A percentile compares a stretch with the other conserved stretches of the same genome.
Conservation (phyloP, 2,888 invertebrate genomes). For the Tetragonula carbonaria region DNA sequence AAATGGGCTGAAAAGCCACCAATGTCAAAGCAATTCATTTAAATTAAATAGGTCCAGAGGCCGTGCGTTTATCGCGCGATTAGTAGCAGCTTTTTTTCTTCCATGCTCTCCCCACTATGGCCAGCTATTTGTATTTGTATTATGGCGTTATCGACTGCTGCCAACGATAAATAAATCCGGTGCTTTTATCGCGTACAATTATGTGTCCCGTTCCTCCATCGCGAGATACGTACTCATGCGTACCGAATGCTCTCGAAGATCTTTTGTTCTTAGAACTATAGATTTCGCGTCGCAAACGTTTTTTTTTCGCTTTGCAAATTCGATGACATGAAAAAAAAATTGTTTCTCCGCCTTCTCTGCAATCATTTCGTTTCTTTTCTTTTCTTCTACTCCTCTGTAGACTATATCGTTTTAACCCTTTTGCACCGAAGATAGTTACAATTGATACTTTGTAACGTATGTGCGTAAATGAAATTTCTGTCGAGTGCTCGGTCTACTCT, state of each 20-base stretch:
- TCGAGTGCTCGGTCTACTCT: too few relatives aligned
- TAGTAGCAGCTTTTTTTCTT: slow-evolving; percentile 57
- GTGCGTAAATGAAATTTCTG: too few relatives aligned
- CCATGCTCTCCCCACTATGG: slow-evolving; percentile 2
- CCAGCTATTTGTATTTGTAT: slow-evolving; percentile 67
- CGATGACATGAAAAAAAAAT: neutral
- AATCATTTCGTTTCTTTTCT: neutral
- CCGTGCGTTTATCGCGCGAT: slow-evolving; percentile 72
- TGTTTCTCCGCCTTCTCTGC: neutral
- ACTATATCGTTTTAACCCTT: neutral
- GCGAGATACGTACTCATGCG: slow-evolving; percentile 41
- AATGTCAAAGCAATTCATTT: slow-evolving; percentile 77
- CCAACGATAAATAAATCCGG: slow-evolving; percentile 71
- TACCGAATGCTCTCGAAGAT: slow-evolving; percentile 45
- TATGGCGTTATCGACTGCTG: slow-evolving; percentile 66
- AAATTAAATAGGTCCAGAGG: slow-evolving; percentile 77
- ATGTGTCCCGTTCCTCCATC: slow-evolving; percentile 46
- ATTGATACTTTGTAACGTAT: too few relatives aligned
- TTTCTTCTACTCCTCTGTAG: too few relatives aligned
- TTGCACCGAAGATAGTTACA: too few relatives aligned
- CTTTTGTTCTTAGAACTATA: slow-evolving; percentile 54
- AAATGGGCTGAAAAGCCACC: slow-evolving; percentile 28
- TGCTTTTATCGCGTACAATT: slow-evolving; percentile 61
- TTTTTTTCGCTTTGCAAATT: neutral
- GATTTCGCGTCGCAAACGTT: slow-evolving; percentile 8